Conservation (phyloP, 1,140 invertebrate species). For the Drosophila gunungcola region DNA sequence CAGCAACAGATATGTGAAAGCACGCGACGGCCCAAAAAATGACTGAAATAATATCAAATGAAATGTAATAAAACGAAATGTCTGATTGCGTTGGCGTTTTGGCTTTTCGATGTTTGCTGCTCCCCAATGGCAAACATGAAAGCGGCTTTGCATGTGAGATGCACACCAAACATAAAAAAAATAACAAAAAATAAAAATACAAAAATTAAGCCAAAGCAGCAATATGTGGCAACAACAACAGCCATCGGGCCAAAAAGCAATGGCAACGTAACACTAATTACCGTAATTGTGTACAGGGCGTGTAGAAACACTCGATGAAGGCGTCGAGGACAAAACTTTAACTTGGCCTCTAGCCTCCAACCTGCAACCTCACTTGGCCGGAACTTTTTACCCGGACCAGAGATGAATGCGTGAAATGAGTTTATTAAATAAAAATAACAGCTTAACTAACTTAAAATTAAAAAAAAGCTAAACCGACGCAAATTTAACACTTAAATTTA, state of each 20-base stretch:
- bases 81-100: conserved; percentile 67
- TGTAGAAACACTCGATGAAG: conserved; percentile 74
- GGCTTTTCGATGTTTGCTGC: conserved; percentile 35
- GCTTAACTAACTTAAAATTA: background rate
- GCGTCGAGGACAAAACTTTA: conserved; percentile 76
- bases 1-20: conserved; percentile 37
- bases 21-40: conserved; percentile 63
- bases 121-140: conserved; percentile 58
- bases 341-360: conserved; percentile 62
- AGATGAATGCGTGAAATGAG: conserved; percentile 50
- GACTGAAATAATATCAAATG: conserved; percentile 59
- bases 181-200: conserved; percentile 7
- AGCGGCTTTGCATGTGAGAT: conserved; percentile 68
- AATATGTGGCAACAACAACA: conserved; percentile 27
- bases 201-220: conserved; percentile 24
- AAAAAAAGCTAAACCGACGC: background rate
- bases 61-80: conserved; percentile 58
- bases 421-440: background rate
- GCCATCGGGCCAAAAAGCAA: conserved; percentile 23
- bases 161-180: conserved; percentile 20
- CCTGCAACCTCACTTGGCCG: conserved; percentile 38
- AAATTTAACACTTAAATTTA: too few relatives aligned
- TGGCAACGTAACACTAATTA: conserved; percentile 73
- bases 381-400: conserved; percentile 6
- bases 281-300: conserved; percentile 66